phyloP scores from a whole-genome alignment of 1,140 invertebrate species.

The Eubasilissa regina region DNA sequence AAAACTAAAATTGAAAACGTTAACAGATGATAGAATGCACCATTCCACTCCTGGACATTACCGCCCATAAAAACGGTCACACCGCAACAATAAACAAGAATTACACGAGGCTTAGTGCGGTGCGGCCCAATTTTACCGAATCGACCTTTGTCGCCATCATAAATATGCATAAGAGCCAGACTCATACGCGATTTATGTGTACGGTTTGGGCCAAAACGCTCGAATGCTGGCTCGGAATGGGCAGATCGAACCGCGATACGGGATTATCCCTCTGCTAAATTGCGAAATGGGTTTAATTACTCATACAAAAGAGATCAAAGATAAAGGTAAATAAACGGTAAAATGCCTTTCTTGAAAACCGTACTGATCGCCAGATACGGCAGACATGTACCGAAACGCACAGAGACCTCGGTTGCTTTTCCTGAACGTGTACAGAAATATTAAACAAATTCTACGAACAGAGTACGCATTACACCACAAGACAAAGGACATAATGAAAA shows the following conservation, averaged over 20 bases:
- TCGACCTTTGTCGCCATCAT: background rate
- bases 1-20: too few species aligned
- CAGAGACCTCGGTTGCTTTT: too few species aligned
- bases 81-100: slow-evolving; percentile 36
- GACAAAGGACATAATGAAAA: too few species aligned
- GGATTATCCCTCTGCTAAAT: slow-evolving; percentile 10
- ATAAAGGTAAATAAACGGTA: too few species aligned
- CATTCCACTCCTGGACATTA: too few species aligned
- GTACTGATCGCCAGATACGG: too few species aligned
- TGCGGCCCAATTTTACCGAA: slow-evolving; percentile 18
- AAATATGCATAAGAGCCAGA: slow-evolving; percentile 22
- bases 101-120: slow-evolving; percentile 11
- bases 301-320: background rate
- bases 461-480: too few species aligned
- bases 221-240: background rate
- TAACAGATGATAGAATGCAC: too few species aligned
- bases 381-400: too few species aligned
- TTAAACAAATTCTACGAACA: too few species aligned
- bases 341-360: too few species aligned
- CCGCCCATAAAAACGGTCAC: slow-evolving; percentile 1
- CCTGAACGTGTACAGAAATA: too few species aligned
- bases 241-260: slow-evolving; percentile 7
- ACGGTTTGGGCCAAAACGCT: background rate
- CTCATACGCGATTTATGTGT: background rate
- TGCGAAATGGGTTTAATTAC: slow-evolving; percentile 5